Base-by-base conservation (phyloP, 1,140 invertebrate species). In the Palaemon carinicauda region DNA sequence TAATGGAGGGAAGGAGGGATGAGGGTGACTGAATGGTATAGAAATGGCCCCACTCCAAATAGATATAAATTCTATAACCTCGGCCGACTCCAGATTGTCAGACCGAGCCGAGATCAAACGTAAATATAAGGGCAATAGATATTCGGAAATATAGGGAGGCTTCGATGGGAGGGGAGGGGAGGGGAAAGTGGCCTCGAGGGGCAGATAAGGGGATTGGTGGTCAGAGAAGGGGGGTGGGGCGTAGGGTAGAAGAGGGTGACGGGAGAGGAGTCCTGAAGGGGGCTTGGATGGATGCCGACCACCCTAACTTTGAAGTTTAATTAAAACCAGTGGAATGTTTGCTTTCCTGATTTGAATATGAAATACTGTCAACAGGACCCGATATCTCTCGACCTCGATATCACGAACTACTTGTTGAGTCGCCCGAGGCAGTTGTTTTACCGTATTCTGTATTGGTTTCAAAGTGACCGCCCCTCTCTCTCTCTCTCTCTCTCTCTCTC, bases 271-370 rank as follows among this genome's bases (percentile, higher is more conserved):
- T 53, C n/a, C 4, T 50, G 29, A 19, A 50, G 33, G 73, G 51
- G 33, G 33, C n/a, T 19, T 1, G 3, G 73, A 31, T 21, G 33
- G 33, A 52, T 14, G 19, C 29, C 51, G 24, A 54, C 53, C 77
- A 80, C 77, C 53, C 9, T 56, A 80, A 80, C 77, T 54, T 56
- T 75, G 73, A 75, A 75, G 73, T 75, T 75, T 75, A 75, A 79
- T 60, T 31, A 31, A 79, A 60, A 79, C 77, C 51, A 56, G 77
- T 56, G 50, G 53, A 79, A 60, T 54, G 53, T 54, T 33, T 54
- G 15, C 51, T 80, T 56, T 80, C 77, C 77, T 80, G 73, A 75
- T 75, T 75, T 75, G 73, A 75, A 75, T 75, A 75, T 75, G 33
- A 51, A 75, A 75, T 21, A 75, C 41, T 75, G 73, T 75, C 73